These are phyloP conservation scores for Chorisops tibialis DNA, from an alignment of 2,888 invertebrate genomes.

Conservation along the genomic window DNA sequence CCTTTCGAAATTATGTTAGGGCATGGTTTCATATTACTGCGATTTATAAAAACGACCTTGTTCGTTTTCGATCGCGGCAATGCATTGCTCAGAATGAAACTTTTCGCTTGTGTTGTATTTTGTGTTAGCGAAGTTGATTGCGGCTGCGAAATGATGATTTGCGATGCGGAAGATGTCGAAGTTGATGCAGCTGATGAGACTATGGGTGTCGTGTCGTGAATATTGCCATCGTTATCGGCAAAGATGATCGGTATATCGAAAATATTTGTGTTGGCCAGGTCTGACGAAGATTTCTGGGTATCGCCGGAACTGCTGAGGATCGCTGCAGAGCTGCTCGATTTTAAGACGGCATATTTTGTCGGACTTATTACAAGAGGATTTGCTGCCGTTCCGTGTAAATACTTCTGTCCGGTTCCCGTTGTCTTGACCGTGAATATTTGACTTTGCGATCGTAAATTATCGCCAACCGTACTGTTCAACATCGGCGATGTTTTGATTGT, in stretches of 20 bases:
- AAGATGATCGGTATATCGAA: constrained; percentile 65
- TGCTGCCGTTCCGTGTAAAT: constrained; percentile 36
- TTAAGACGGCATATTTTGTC: constrained; percentile 48
- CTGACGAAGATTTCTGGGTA: constrained; percentile 41
- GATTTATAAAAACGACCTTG: constrained; percentile 50
- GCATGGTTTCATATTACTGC: constrained; percentile 47
- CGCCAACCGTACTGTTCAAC: constrained; percentile 21
- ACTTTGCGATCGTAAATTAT: constrained; percentile 22
- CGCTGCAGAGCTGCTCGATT: constrained; percentile 38
- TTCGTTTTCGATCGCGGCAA: constrained; percentile 39
- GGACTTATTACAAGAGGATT: constrained; percentile 36
- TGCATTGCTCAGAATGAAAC: constrained; percentile 35
- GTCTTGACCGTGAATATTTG: constrained; percentile 32
- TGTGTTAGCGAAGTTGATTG: neutral
- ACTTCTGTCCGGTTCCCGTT: constrained; percentile 40
- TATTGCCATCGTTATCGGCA: constrained; percentile 57
- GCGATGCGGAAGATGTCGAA: constrained; percentile 10
- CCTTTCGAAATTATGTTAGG: constrained; percentile 43
- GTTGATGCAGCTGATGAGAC: constrained; percentile 26
- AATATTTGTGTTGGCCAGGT: constrained; percentile 57
- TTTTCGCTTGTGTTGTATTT: constrained; percentile 1
- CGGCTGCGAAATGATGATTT: constrained; percentile 27
- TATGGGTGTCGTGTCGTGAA: constrained; percentile 37
- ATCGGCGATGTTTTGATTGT: constrained; percentile 43
- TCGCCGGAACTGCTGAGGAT: neutral